Evolutionary conservation across 2,113 vertebrate genomes (phyloP), one percentile per base, ranked within the genome.

Genomic region (Oceanodroma tethys): DNA sequence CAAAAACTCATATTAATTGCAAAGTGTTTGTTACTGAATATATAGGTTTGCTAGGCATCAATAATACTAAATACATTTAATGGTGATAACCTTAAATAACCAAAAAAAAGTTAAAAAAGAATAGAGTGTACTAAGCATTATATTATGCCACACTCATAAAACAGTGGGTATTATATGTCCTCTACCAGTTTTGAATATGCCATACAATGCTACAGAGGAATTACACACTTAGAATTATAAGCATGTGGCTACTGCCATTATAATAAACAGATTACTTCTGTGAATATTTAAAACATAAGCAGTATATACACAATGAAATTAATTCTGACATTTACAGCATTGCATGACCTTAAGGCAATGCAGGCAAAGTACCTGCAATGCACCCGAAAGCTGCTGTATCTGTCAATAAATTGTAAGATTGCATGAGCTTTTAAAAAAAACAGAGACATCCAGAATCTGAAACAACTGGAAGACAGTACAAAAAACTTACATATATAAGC

Each of bases 351-450:
- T 55, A 97, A 94, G 91, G 55, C 81, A 93, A 91, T 85, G 52
- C 60, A 96, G 56, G 52, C 36, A 92, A 90, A 81, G 43, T 76
- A 92, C 72, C 68, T 92, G 63, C 80, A 96, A 89, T 83, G 70
- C 67, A 95, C 66, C 66, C 10, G 1, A 81, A 91, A 85, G 56
- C 50, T 76, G 81, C 47, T 85, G 21, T 65, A 88, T 27, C 27
- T 78, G 58, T 95, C 71, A 96, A 38, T 84, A 79, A 79, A 84
- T 56, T 48, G 43, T 60, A 90, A 76, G 76, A 90, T 62, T 71
- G 9, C 10, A 36, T 23, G 23, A 63, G 16, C 43, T 86, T 93
- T 93, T 58, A 87, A 95, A 95, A 95, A 53, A 94, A 86, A 89
- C 6, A 75, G 43, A 86, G 40, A 59, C 16, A 74, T 29, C 38